Evolutionary conservation across 2,797 vertebrate species (phyloP), one percentile per base, ranked within the genome.

Genomic region (Pseudochirops corinnae): DNA sequence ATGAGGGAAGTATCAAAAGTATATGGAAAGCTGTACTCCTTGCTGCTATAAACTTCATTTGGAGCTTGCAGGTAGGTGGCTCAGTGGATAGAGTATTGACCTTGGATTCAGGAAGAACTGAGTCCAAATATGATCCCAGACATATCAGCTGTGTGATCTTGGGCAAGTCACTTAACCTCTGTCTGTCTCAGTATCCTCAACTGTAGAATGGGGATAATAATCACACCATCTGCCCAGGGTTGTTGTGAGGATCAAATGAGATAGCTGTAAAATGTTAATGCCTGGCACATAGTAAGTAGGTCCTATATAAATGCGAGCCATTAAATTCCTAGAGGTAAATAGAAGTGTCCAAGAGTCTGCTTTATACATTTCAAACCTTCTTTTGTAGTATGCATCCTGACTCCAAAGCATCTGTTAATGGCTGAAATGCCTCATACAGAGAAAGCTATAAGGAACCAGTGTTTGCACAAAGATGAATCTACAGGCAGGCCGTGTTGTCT

Each of bases 1-100:
- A 67, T 67, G 31, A 67, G 60, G 94, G 52, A 90, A 96, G 91
- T 33, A 62, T 9, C 87, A 12, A 94, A 94, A 58, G 31, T 82
- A 5, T 50, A 58, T 55, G 7, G 52, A 3, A 93, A 91, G 55
- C 39, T 50, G 26, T 18, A 26, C 56, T 90, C 31, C 91, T 39
- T 74, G 62, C 1, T n/a, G 62, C n/a, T n/a, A 18, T 74, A 74
- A n/a, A 62, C 29, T 31, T 16, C 3, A 29, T 62, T 13, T 62
- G 13, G 29, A 62, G 24, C 33, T 62, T 62, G 11, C 29, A 62
- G 29, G 16, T 74, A 39, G 62, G 33, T 74, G 33, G 33, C 31
- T n/a, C 31, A n/a, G 62, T 29, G 9, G 16, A n/a, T 1, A 74
- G 16, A 74, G 16, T 21, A 13, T 16, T 39, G n/a, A 3, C 13